Percentiles rank a stretch among this genome's conserved stretches.
phyloP scores from a whole-genome alignment of 2,888 invertebrate species.

The Drosophila nr. fundita region DNA sequence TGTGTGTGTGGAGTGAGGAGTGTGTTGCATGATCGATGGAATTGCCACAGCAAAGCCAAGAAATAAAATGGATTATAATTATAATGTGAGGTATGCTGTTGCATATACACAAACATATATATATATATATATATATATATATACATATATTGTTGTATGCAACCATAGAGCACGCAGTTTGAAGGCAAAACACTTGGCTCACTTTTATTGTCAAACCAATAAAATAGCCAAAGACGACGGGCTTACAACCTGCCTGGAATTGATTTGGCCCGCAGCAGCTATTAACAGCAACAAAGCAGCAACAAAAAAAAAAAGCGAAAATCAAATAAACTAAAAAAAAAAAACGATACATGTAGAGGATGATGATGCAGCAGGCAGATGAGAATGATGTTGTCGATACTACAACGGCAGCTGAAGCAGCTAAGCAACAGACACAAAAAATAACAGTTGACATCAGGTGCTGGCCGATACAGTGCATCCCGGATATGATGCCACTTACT shows the following conservation, averaged over 20 bases:
- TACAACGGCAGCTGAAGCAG: constrained; percentile 12
- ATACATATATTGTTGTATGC: background rate
- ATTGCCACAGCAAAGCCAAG: constrained; percentile 66
- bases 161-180: constrained; percentile 10
- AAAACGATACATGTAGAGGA: constrained; percentile 26
- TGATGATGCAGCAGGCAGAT: constrained; percentile 26
- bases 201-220: constrained; percentile 80
- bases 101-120: constrained; percentile 7
- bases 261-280: constrained; percentile 77
- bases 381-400: constrained; percentile 50
- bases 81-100: constrained; percentile 58
- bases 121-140: background rate
- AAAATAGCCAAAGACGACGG: constrained; percentile 64
- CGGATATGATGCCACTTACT: background rate
- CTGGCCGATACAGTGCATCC: constrained; percentile 30
- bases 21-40: constrained; percentile 70
- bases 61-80: constrained; percentile 78
- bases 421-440: background rate
- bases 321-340: constrained; percentile 11
- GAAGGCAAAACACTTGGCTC: constrained; percentile 55
- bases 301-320: constrained; percentile 25
- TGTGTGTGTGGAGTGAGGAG: constrained; percentile 10
- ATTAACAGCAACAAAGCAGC: constrained; percentile 72
- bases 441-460: constrained; percentile 60
- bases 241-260: constrained; percentile 69